Conservation (phyloP, 2,113 vertebrate genomes). For the Periophthalmus modestus region DNA sequence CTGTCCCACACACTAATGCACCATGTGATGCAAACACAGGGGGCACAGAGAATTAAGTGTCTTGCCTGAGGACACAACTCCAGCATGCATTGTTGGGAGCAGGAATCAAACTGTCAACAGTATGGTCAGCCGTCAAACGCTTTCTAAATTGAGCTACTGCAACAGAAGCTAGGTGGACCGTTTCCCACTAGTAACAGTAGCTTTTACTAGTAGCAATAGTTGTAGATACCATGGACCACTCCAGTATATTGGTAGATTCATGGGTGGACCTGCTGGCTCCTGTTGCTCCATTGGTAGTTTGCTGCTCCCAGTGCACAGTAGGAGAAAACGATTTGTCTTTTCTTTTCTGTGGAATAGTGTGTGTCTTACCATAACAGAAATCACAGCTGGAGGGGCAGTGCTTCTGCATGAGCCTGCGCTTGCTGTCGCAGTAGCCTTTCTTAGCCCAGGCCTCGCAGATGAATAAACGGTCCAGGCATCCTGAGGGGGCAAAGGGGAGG, state of each 20-base stretch:
- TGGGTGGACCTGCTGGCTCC: conserved; percentile 62
- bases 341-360: conserved; percentile 21
- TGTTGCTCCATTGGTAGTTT: conserved; percentile 61
- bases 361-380: conserved; percentile 90
- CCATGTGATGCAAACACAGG: neutral
- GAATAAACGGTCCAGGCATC: conserved; percentile 89
- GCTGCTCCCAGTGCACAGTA: conserved; percentile 47
- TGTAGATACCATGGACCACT: neutral
- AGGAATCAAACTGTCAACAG: too few relatives aligned
- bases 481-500: conserved; percentile 64
- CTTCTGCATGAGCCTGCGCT: conserved; percentile 88
- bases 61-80: neutral
- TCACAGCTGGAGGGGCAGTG: conserved; percentile 93
- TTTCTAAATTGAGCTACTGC: too few relatives aligned
- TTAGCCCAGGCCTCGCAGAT: conserved; percentile 87
- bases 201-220: neutral
- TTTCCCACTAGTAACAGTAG: neutral
- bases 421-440: conserved; percentile 87
- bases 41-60: neutral
- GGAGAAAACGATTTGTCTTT: conserved; percentile 42
- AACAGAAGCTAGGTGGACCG: neutral
- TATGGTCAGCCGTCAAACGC: too few relatives aligned
- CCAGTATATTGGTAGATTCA: neutral
- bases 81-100: neutral
- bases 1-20: neutral